Base-by-base conservation (phyloP, 2,888 invertebrate genomes). In the Aromia moschata region DNA sequence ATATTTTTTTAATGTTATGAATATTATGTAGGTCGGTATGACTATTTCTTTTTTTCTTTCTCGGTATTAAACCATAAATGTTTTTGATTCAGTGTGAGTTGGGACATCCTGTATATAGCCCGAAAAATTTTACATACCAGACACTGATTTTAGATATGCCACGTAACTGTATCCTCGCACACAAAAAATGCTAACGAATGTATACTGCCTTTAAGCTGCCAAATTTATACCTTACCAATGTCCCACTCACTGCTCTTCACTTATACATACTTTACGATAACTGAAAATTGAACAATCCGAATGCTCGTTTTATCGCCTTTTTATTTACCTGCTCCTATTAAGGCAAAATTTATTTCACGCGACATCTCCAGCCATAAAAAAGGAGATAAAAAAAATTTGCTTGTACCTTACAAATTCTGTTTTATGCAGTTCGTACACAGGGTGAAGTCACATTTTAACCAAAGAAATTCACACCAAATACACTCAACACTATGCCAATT, bases 281-380 rank as follows among this genome's bases (percentile, higher is more conserved):
- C 62, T 25, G 52, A 40, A 57, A 54, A 60, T 54, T 57, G 54
- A 59, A 57, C 56, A 60, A 58, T 60, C 40, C 52, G 49, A 52
- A 60, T 60, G 47, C 57, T 47, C 51, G 54, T 63, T 62, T 63
- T 55, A 57, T 46, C 47, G 52, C 40, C 41, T 49, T 56, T 62
- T 62, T 61, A 61, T 61, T 53, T 54, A 57, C 57, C 49, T 56
- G 60, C 41, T 57, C 53, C 56, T 53, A 52, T 53, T 62, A 58
- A 47, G 58, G 49, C 33, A 37, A 52, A 54, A 61, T 57, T 57
- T 58, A 45, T 47, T 56, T 58, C 40, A 52, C 30, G n/a, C 45
- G 38, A 16, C 33, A 38, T 18, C 4, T 31, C 20, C 14, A 15
- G 10, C 31, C 9, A 45, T 38, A 46, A 56, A 33, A 56, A 56